These are phyloP conservation scores for Syncerus caffer DNA, from an alignment of 2,797 vertebrate genomes.

Conservation along the genomic window DNA sequence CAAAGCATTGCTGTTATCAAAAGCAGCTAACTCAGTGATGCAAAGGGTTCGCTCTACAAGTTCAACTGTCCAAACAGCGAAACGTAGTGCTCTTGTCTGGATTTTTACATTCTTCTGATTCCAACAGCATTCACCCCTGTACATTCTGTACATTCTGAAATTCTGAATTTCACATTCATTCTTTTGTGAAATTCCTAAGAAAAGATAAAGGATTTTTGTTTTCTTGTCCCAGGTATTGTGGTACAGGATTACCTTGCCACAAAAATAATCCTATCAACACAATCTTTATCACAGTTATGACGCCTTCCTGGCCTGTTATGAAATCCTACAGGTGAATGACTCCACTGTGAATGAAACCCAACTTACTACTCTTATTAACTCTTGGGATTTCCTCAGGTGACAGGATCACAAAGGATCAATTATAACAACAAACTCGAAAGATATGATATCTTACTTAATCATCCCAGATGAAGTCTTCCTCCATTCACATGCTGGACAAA, in stretches of 20 bases:
- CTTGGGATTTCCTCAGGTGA: background rate
- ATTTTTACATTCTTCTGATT: background rate
- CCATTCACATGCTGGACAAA: background rate
- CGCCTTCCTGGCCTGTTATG: conserved; percentile 39
- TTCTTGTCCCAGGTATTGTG: background rate
- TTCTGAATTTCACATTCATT: too few species aligned
- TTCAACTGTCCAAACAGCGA: background rate
- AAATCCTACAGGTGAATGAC: background rate
- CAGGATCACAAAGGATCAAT: background rate
- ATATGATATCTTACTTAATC: background rate
- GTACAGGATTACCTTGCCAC: background rate
- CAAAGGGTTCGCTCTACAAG: background rate
- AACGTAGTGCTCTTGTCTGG: background rate
- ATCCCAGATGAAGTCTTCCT: background rate
- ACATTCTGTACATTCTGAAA: background rate
- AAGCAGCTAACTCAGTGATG: background rate
- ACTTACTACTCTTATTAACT: background rate
- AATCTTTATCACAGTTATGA: background rate
- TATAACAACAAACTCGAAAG: background rate
- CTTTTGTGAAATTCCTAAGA: conserved; percentile 1
- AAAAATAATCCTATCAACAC: conserved; percentile 37
- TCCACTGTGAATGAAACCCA: conserved; percentile 29
- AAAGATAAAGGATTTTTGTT: conserved; percentile 11
- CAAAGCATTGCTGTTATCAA: background rate
- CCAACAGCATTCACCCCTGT: background rate